Conservation (phyloP, 1,140 invertebrate genomes). For the Brachystomella parvula region DNA sequence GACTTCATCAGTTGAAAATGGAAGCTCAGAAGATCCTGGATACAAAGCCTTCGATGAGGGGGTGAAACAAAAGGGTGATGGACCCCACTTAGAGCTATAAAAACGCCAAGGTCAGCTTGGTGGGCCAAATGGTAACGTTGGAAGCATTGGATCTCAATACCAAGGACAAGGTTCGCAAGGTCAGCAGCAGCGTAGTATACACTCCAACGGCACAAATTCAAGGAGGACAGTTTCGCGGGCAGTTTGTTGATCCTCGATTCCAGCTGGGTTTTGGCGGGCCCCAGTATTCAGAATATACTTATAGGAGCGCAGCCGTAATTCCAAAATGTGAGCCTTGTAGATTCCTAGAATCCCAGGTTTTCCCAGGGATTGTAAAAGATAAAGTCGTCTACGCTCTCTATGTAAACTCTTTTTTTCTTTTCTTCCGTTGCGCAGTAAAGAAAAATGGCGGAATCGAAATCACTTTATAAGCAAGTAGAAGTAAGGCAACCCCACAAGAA, state of each 20-base stretch:
- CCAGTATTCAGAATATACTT: neutral
- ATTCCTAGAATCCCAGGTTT: no score
- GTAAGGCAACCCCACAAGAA: no score
- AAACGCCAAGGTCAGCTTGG: slow-evolving; percentile 15
- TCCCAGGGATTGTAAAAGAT: no score
- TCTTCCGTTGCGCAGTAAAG: no score
- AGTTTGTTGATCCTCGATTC: neutral
- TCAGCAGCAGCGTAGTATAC: slow-evolving; percentile 44
- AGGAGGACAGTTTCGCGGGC: slow-evolving; percentile 40
- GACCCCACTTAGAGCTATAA: neutral
- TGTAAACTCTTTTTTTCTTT: no score
- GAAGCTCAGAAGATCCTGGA: neutral
- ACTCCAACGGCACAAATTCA: slow-evolving; percentile 45
- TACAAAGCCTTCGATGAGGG: neutral
- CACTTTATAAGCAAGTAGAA: no score
- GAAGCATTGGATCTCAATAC: slow-evolving; percentile 30
- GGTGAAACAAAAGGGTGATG: neutral
- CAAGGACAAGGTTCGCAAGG: slow-evolving; percentile 38
- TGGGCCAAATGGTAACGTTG: neutral
- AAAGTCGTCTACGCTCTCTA: no score
- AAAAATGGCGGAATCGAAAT: no score
- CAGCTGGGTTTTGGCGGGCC: neutral
- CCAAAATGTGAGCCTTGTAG: no score
- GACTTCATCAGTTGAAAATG: slow-evolving; percentile 5
- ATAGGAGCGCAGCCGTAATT: neutral